Conservation (phyloP, 2,113 vertebrate genomes). For the Motacilla alba region DNA sequence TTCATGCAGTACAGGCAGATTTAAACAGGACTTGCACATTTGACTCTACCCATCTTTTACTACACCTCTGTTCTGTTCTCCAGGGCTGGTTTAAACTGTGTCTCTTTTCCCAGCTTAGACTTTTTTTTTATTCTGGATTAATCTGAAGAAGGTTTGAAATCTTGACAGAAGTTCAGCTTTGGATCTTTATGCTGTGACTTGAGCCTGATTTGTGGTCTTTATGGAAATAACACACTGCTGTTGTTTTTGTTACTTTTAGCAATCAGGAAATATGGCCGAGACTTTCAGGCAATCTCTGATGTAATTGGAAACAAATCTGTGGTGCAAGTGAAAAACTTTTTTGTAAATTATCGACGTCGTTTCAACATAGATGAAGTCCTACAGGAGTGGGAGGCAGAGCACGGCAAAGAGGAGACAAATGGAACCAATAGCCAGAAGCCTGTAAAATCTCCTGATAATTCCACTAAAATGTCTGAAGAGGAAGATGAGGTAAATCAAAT, state of each 20-base stretch:
- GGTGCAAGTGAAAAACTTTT: conserved; percentile 97
- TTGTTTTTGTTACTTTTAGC: conserved; percentile 71
- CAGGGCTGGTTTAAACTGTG: not conserved
- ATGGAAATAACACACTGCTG: not conserved
- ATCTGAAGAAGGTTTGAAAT: not conserved
- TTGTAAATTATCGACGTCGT: conserved; percentile 94
- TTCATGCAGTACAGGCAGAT: not conserved
- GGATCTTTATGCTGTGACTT: not conserved
- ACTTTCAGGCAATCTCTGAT: conserved; percentile 96
- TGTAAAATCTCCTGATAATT: conserved; percentile 79
- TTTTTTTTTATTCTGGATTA: not conserved
- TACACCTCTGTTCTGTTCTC: not conserved
- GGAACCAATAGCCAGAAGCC: conserved; percentile 80
- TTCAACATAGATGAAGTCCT: conserved; percentile 98
- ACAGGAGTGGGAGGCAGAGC: conserved; percentile 97
- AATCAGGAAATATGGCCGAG: conserved; percentile 94
- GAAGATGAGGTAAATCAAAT: conserved; percentile 80
- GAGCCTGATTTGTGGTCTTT: not conserved
- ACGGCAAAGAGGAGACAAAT: conserved; percentile 82
- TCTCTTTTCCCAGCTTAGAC: not conserved
- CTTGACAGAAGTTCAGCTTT: not conserved
- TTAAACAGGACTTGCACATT: not conserved
- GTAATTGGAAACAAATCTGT: conserved; percentile 98
- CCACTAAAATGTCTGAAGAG: conserved; percentile 78
- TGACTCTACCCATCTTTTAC: not conserved